phyloP scores from a whole-genome alignment of 2,113 vertebrate species.

The Turdus rufiventris region DNA sequence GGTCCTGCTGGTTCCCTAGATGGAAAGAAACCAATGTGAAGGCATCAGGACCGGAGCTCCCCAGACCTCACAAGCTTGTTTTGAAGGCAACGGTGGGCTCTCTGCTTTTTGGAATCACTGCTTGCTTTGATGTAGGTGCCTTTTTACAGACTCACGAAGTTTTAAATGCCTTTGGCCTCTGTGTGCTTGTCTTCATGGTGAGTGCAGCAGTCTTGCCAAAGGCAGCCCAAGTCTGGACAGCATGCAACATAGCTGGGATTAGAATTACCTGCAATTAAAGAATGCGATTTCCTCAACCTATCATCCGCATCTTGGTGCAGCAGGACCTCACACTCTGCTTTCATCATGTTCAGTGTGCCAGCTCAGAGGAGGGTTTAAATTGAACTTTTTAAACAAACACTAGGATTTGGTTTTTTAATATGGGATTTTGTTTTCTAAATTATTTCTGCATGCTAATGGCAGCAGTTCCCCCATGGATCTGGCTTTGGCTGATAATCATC shows the following conservation, averaged over 20 bases:
- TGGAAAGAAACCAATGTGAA: rapidly evolving
- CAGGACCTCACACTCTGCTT: not conserved
- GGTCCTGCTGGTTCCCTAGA: not conserved
- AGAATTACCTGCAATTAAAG: not conserved
- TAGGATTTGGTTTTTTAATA: not conserved
- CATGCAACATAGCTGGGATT: not conserved
- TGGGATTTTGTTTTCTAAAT: too few species aligned
- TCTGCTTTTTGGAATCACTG: rapidly evolving
- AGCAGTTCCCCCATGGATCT: not conserved
- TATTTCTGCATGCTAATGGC: not conserved
- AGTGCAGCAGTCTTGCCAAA: not conserved
- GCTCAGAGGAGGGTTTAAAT: not conserved
- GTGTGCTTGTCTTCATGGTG: not conserved
- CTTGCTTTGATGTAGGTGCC: not conserved
- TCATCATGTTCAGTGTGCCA: not conserved
- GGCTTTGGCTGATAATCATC: not conserved
- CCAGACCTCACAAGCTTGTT: not conserved
- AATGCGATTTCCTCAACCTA: not conserved
- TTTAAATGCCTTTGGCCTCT: not conserved
- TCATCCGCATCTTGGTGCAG: not conserved
- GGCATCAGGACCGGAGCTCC: not conserved
- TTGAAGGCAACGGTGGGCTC: not conserved
- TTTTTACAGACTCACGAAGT: not conserved
- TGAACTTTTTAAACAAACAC: not conserved
- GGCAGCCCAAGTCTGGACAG: not conserved